Conservation (phyloP, 2,113 vertebrate genomes). For the Cheilinus undulatus region DNA sequence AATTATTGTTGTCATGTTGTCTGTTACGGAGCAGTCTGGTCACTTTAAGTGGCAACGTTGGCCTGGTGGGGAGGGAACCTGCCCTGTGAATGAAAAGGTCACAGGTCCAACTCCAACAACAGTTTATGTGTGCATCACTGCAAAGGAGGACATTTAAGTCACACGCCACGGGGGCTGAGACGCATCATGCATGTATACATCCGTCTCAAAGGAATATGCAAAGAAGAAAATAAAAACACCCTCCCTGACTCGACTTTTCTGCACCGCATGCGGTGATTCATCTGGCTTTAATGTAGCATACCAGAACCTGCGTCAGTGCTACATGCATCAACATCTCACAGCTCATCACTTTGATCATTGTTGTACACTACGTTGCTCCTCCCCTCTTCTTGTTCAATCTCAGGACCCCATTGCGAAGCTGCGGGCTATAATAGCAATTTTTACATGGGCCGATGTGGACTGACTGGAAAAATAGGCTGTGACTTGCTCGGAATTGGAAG, state of each 20-base stretch:
- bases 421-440: conserved; percentile 73
- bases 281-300: conserved; percentile 9
- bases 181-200: conserved; percentile 31
- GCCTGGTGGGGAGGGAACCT: conserved; percentile 37
- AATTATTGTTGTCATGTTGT: conserved; percentile 70
- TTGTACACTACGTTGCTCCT: conserved; percentile 18
- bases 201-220: conserved; percentile 30
- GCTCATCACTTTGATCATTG: conserved; percentile 37
- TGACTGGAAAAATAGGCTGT: conserved; percentile 75
- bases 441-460: conserved; percentile 69
- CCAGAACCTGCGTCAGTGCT: not conserved
- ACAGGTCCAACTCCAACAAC: conserved; percentile 53
- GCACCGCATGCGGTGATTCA: not conserved
- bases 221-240: conserved; percentile 1
- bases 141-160: conserved; percentile 51
- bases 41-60: conserved; percentile 27
- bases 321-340: conserved; percentile 20
- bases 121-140: conserved; percentile 55
- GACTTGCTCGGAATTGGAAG: conserved; percentile 76
- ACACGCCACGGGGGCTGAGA: conserved; percentile 7
- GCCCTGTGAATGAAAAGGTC: conserved; percentile 66
- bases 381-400: conserved; percentile 62
- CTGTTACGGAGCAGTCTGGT: conserved; percentile 47
- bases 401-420: conserved; percentile 54
- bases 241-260: not conserved